Evolutionary conservation across 1,140 invertebrate genomes (phyloP).

Genomic region (Bombus superbus): DNA sequence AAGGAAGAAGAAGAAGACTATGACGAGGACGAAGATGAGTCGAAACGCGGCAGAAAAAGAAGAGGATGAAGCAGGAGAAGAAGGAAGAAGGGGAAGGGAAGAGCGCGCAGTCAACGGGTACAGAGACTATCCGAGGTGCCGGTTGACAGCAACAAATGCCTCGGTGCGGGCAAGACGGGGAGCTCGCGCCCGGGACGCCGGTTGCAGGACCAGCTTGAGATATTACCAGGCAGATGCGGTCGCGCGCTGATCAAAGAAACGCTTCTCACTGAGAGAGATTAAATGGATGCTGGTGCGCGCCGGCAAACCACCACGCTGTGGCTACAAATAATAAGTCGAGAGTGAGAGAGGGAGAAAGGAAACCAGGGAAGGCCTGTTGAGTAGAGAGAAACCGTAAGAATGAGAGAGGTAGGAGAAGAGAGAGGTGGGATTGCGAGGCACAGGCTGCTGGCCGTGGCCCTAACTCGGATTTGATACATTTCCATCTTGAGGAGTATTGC

Average conservation of each 20-base stretch:
- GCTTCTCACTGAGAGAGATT: conserved; percentile 81
- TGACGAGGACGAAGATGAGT: conserved; percentile 18
- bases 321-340: conserved; percentile 79
- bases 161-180: conserved; percentile 78
- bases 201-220: conserved; percentile 79
- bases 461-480: conserved; percentile 78
- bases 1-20: conserved; percentile 25
- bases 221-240: conserved; percentile 82
- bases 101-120: conserved; percentile 62
- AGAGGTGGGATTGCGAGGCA: conserved; percentile 41
- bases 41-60: neutral
- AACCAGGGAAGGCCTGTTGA: conserved; percentile 23
- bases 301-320: conserved; percentile 73
- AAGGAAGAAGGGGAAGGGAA: conserved; percentile 27
- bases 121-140: conserved; percentile 67
- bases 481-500: conserved; percentile 66
- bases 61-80: conserved; percentile 7
- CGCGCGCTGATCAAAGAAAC: conserved; percentile 82
- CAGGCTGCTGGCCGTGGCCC: conserved; percentile 59
- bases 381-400: neutral
- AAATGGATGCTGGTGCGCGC: conserved; percentile 80
- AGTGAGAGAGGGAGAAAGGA: conserved; percentile 41
- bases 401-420: neutral
- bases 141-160: conserved; percentile 81
- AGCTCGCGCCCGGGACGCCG: conserved; percentile 78